Base-by-base conservation (phyloP, 2,113 vertebrate genomes). In the Hucho hucho region DNA sequence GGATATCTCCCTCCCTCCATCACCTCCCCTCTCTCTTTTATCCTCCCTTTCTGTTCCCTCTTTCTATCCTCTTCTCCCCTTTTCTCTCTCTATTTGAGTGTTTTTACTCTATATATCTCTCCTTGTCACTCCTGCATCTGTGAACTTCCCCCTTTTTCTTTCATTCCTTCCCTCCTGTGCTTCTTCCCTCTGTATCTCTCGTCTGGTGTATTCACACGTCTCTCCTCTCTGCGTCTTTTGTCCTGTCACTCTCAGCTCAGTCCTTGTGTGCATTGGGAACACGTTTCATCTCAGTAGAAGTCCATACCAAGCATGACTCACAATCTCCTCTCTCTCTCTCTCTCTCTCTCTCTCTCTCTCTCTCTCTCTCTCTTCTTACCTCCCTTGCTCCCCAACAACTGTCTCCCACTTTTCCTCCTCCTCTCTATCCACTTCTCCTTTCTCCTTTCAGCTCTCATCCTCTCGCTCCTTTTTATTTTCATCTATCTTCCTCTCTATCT, bases 1-100 rank as follows among this genome's bases (percentile, higher is more conserved):
- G n/a, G n/a, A n/a, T 9, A 24, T 11, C 22, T 37, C 68, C 72
- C 79, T 76, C 67, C 81, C 74, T 79, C 72, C 32, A 37, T 37
- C 7, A 37, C 49, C 56, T 2, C 32, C 6, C 29, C 29, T 9
- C 32, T 2, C 32, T 37, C 0, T 43, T 22, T 13, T 69, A 20
- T 58, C 47, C 18, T 3, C 22, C 6, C 32, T 32, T 32, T 32
- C 0, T 32, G 6, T 32, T 32, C 29, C 29, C 29, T 32, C 1
- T 4, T n/a, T n/a, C n/a, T 32, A 37, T 37, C 6, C 32, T 37
- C 32, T 37, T 37, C 32, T 37, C 32, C 7, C 37, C 2, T 11
- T 20, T 7, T n/a, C n/a, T n/a, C n/a, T 61, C 70, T 37, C 58
- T 5, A 47, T 79, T 28, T 28, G 28, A 63, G 46, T 63, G 16